Evolutionary conservation across 2,888 invertebrate genomes (phyloP).

Genomic region (Rhodophaea formosa): DNA sequence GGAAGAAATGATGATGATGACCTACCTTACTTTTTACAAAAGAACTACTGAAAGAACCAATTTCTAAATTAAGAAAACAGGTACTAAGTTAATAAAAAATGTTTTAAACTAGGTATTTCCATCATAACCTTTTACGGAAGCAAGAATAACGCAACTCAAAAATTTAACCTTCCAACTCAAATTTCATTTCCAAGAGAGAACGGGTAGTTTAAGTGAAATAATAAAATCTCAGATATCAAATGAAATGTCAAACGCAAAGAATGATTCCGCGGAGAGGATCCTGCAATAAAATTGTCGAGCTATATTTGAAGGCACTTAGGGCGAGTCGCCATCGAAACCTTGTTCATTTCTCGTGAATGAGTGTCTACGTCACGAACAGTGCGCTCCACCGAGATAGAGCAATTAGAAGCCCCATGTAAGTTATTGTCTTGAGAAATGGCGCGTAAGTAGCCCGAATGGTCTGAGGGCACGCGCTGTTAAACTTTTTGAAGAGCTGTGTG

Average conservation of each 20-base stretch:
- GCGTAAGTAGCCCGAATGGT: neutral
- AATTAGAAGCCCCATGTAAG: conserved; percentile 34
- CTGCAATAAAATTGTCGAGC: conserved; percentile 31
- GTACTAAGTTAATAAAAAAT: too few relatives aligned
- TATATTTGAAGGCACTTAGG: conserved; percentile 44
- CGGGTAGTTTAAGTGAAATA: neutral
- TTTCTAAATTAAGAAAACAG: too few relatives aligned
- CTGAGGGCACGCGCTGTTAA: neutral
- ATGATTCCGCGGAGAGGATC: conserved; percentile 29
- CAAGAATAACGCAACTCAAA: too few relatives aligned
- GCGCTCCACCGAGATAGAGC: conserved; percentile 32
- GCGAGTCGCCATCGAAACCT: conserved; percentile 42
- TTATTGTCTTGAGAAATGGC: conserved; percentile 3
- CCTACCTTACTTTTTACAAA: too few relatives aligned
- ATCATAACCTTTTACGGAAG: too few relatives aligned
- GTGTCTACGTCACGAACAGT: conserved; percentile 41
- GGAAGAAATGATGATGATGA: too few relatives aligned
- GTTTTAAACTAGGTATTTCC: too few relatives aligned
- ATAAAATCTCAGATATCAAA: conserved; percentile 20
- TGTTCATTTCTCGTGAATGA: conserved; percentile 50
- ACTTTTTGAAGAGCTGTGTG: neutral
- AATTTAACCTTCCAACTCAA: neutral
- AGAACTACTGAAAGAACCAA: too few relatives aligned
- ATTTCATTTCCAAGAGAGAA: neutral
- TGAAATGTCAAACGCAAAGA: conserved; percentile 31